Evolutionary conservation across 2,888 invertebrate species (phyloP), one percentile per base, ranked within the genome.

Genomic region (Agrotis clavis): DNA sequence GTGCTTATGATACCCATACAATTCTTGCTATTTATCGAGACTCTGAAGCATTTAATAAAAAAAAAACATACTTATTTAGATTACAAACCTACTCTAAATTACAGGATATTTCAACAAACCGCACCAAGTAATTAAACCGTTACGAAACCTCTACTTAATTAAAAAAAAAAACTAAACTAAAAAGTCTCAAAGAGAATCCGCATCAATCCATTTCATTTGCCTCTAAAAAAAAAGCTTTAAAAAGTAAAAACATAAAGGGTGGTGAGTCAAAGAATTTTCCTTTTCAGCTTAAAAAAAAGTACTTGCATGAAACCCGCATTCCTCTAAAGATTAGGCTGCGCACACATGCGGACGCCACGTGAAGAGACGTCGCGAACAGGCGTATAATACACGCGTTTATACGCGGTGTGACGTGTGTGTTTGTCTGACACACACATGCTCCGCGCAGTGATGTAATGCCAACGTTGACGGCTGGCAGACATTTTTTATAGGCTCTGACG

Each of bases 401-500:
- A 63, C 73, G 75, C 62, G 47, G 62, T 54, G 79, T 78, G 47
- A 70, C 77, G 77, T 85, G 89, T 87, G 84, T 83, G 88, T 86
- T 86, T 60, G 84, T 68, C 25, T 9, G 64, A 78, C 84, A 66
- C 92, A 92, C 91, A 92, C 89, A 73, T 6, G 45, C 60, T 35
- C 30, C 41, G 35, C 66, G 13, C 69, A 90, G 93, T 96, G 96
- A 96, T 96, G 95, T 96, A 96, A 96, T 92, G 90, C 90, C 78
- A 85, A 85, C 92, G 93, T 93, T 95, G 95, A 95, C 95, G 95
- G 92, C 93, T 92, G 88, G 93, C 93, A 96, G 96, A 96, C 96
- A 95, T 95, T 96, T 96, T 96, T 96, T 96, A 95, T 96, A 93
- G 89, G 84, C 91, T 93, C 91, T 95, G 95, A 95, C 96, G 96